Conservation (phyloP, 2,797 vertebrate genomes). For the Diplodus puntazzo region DNA sequence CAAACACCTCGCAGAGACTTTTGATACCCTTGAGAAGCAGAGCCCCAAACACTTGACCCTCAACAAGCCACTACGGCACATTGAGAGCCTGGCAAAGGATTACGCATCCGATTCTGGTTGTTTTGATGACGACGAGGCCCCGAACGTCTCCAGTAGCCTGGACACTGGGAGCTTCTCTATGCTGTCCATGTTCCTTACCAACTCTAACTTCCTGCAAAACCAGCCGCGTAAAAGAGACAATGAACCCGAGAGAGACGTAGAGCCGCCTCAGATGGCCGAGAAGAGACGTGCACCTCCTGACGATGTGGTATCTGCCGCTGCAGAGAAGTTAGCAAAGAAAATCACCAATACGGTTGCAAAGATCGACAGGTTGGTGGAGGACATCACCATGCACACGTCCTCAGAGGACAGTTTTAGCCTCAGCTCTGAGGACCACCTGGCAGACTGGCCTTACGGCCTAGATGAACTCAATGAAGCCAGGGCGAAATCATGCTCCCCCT, state of each 20-base stretch:
- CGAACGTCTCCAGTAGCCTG: conserved; percentile 89
- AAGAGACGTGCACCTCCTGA: conserved; percentile 80
- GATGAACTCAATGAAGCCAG: conserved; percentile 90
- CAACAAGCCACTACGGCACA: conserved; percentile 91
- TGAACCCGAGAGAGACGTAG: conserved; percentile 88
- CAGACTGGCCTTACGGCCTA: conserved; percentile 91
- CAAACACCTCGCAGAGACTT: conserved; percentile 94
- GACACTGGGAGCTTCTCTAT: conserved; percentile 92
- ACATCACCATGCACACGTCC: conserved; percentile 97
- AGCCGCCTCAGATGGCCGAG: conserved; percentile 71
- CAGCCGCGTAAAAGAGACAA: conserved; percentile 87
- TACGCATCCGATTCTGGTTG: conserved; percentile 98
- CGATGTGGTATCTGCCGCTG: conserved; percentile 88
- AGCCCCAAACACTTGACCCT: conserved; percentile 87
- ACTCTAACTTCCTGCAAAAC: conserved; percentile 92
- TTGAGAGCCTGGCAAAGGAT: conserved; percentile 95
- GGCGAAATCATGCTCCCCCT: conserved; percentile 94
- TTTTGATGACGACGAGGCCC: conserved; percentile 96
- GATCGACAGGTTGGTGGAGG: conserved; percentile 96
- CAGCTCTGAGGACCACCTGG: conserved; percentile 95
- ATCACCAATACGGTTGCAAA: conserved; percentile 95
- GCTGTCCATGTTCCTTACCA: conserved; percentile 95
- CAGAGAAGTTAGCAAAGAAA: conserved; percentile 93
- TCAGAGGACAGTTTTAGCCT: conserved; percentile 98
- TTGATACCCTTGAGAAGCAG: conserved; percentile 94